Evolutionary conservation across 2,113 vertebrate genomes (phyloP), one percentile per base, ranked within the genome.

Genomic region (Tychaedon coryphoeus): DNA sequence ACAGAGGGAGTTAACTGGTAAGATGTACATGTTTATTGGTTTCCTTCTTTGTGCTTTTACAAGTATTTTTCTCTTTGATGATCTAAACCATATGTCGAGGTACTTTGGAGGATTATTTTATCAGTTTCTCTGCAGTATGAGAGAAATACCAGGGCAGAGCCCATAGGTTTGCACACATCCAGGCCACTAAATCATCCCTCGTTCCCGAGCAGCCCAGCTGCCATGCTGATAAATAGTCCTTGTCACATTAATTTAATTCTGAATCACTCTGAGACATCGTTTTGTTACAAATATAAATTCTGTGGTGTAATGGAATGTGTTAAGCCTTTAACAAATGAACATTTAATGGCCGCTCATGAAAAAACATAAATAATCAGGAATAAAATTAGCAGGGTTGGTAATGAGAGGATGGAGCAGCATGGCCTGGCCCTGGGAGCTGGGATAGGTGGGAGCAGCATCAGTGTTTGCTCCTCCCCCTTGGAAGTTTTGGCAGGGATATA

Each of bases 21-120:
- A 93, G 93, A 97, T 86, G 90, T 90, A 91, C 71, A 48, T 94
- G 95, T 97, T 97, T 96, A 96, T 93, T 95, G 97, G 94, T 96
- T 96, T 80, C 91, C 92, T 85, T 95, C 92, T 86, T 48, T 94
- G 92, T 93, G 82, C 82, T 97, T 97, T 97, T 98, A 97, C 96
- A 97, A 96, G 95, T 94, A 90, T 97, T 97, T 97, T 96, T 97
- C 90, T 96, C 95, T 97, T 96, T 97, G 96, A 96, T 98, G 95
- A 98, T 97, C 95, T 97, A 97, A 97, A 98, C 95, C 97, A 97
- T 97, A 97, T 98, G 97, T 95, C 34, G 92, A 97, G 95, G 88
- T 97, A 93, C 96, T 97, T 97, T 95, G 91, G 97, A 94, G 96
- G 96, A 96, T 96, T 97, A 95, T 97, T 98, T 97, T 97, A 98